Conservation (phyloP, 2,113 vertebrate species). For the Microtus pennsylvanicus region DNA sequence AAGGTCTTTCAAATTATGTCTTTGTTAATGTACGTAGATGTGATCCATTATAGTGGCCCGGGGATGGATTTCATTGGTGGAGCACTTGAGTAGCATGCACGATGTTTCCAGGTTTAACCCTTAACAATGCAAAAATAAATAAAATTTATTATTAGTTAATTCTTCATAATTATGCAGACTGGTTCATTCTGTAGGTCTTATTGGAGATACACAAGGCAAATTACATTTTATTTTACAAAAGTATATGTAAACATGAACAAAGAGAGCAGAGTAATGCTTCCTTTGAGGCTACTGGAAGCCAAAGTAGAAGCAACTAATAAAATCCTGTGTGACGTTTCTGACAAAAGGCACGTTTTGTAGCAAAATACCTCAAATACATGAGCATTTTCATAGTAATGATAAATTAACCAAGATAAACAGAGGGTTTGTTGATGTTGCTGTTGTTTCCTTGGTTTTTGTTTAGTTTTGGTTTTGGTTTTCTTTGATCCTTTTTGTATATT, state of each 20-base stretch:
- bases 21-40: not conserved
- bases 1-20: not conserved
- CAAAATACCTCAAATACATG: not conserved
- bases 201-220: not conserved
- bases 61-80: not conserved
- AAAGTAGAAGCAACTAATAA: not conserved
- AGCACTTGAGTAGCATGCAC: not conserved
- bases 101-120: not conserved
- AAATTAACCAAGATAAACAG: not conserved
- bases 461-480: not conserved
- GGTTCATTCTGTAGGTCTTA: not conserved
- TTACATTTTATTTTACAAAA: conserved; percentile 13
- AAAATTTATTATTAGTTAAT: not conserved
- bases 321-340: not conserved
- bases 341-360: not conserved
- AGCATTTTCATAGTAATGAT: not conserved
- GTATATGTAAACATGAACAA: not conserved
- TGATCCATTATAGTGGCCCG: not conserved
- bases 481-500: not conserved
- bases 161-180: not conserved
- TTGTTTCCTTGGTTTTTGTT: not conserved
- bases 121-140: not conserved
- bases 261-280: not conserved
- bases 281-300: not conserved
- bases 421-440: not conserved